Base-by-base conservation (phyloP, 2,797 vertebrate species). In the Glossophaga mutica region DNA sequence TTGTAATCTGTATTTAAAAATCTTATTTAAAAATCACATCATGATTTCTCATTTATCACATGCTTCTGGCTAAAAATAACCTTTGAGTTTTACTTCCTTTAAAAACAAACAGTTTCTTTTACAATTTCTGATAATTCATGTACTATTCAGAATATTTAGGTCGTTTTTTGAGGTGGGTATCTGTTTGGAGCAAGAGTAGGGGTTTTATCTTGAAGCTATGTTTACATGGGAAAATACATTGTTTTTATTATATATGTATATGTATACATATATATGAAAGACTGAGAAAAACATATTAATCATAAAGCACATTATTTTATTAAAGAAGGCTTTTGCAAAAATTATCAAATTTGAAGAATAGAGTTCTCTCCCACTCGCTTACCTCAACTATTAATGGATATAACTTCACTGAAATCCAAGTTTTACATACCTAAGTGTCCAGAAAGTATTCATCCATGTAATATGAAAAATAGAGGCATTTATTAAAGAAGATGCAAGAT, bases 21-120 rank as follows among this genome's bases (percentile, higher is more conserved):
- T 16, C 46, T 92, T 97, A 71, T 94, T 96, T 96, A 96, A 96
- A 94, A 91, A 70, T 87, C 39, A 71, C 34, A 65, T 90, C 67
- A 78, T 94, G 18, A 39, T 83, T 96, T 79, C 48, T 95, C 87
- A 96, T 94, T 92, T 94, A 94, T 91, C 77, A 90, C 32, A 59
- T 76, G 46, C 37, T 96, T 85, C 76, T 82, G 79, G 77, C 70
- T 87, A 94, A 65, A 95, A 71, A 62, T 93, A 97, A 96, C n/a
- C 19, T 95, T 82, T 77, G 19, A 2, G 48, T 92, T 14, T 91
- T 6, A 24, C 16, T 14, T 9, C n/a, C 87, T 91, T 95, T 42
- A 2, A 95, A 97, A 86, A 84, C 44, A 39, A 83, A 55, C 24
- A 44, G 7, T 84, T 89, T 91, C 11, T 88, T 18, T 91, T 5